Conservation (phyloP, 2,888 invertebrate species). For the Leptinotarsa juncta region DNA sequence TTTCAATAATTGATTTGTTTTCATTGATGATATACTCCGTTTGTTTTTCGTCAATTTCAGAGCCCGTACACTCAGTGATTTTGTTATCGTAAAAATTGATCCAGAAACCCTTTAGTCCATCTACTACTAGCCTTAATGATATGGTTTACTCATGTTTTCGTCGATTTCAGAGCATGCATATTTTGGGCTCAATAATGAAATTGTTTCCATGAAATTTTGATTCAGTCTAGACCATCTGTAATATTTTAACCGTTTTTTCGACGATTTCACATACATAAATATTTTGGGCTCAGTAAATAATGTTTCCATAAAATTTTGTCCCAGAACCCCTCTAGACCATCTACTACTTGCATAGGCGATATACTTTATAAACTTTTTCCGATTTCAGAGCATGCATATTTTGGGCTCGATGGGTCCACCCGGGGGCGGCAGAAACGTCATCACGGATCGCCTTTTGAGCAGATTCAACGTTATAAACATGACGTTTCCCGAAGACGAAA, state of each 20-base stretch:
- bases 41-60: too few species aligned
- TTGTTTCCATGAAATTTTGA: too few species aligned
- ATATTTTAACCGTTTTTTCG: neutral
- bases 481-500: constrained; percentile 84
- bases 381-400: constrained; percentile 77
- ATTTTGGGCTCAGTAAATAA: constrained; percentile 64
- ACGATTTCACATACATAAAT: constrained; percentile 71
- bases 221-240: too few species aligned
- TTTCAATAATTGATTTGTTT: too few species aligned
- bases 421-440: constrained; percentile 85
- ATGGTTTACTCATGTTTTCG: neutral
- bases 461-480: constrained; percentile 83
- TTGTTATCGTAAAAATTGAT: too few species aligned
- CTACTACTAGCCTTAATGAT: too few species aligned
- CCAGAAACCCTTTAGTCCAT: too few species aligned
- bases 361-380: neutral
- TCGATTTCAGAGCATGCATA: constrained; percentile 75
- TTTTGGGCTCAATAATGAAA: constrained; percentile 64
- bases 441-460: constrained; percentile 82
- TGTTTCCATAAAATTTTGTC: too few species aligned
- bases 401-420: constrained; percentile 88
- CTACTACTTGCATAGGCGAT: too few species aligned
- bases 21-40: too few species aligned
- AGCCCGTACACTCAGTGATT: too few species aligned
- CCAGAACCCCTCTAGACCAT: too few species aligned